These are phyloP conservation scores for Salpingus planirostris DNA, from an alignment of 2,888 invertebrate genomes.

Conservation along the genomic window DNA sequence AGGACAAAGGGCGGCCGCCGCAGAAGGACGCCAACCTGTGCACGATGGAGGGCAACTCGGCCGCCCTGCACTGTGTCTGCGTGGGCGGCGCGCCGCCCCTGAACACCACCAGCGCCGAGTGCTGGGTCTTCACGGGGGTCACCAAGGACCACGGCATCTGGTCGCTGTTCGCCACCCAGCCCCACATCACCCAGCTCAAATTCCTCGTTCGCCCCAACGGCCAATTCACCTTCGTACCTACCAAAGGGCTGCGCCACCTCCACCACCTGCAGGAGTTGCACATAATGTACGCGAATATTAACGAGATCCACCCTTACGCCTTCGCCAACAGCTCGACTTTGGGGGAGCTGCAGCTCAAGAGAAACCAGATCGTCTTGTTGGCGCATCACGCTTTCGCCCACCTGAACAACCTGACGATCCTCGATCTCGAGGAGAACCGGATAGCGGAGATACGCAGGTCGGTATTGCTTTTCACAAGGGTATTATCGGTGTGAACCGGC, in stretches of 20 bases:
- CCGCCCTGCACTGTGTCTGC: slow-evolving; percentile 53
- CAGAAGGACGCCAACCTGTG: slow-evolving; percentile 21
- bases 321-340: slow-evolving; percentile 66
- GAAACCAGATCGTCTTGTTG: slow-evolving; percentile 61
- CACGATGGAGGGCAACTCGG: slow-evolving; percentile 17
- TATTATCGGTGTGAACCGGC: too few species aligned
- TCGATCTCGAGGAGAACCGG: slow-evolving; percentile 68
- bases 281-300: slow-evolving; percentile 61
- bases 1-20: slow-evolving; percentile 16
- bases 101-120: slow-evolving; percentile 64
- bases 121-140: slow-evolving; percentile 64
- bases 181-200: slow-evolving; percentile 58
- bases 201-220: slow-evolving; percentile 64
- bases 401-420: slow-evolving; percentile 56
- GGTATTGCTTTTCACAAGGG: too few species aligned
- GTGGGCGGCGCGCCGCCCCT: slow-evolving; percentile 45
- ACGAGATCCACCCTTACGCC: slow-evolving; percentile 59
- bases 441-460: slow-evolving; percentile 65
- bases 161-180: slow-evolving; percentile 66
- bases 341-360: slow-evolving; percentile 56
- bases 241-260: slow-evolving; percentile 57
- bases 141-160: slow-evolving; percentile 61
- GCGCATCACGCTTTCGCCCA: slow-evolving; percentile 64
- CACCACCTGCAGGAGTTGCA: slow-evolving; percentile 57
- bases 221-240: slow-evolving; percentile 61